A percentile compares a stretch with the other conserved stretches of the same genome.
Evolutionary conservation across 2,888 invertebrate genomes (phyloP).

Genomic region (Nephrotoma guestfalica): DNA sequence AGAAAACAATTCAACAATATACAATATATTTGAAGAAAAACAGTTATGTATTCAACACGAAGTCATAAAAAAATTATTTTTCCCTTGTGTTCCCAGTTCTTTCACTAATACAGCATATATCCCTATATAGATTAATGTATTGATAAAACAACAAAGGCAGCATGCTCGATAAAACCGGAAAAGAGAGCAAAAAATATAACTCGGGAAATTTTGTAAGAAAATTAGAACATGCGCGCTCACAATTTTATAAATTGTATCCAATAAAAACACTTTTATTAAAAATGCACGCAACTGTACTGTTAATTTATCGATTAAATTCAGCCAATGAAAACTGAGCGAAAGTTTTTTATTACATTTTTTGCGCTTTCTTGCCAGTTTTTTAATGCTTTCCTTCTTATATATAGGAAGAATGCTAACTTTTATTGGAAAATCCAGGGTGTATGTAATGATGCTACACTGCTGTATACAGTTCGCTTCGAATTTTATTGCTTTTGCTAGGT

Average conservation of each 20-base stretch:
- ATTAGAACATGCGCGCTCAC: neutral
- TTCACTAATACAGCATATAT: neutral
- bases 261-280: neutral
- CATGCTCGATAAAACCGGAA: neutral
- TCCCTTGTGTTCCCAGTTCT: neutral
- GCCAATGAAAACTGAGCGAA: neutral
- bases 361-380: neutral
- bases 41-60: neutral
- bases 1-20: neutral
- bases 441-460: neutral
- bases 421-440: neutral
- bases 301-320: neutral
- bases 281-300: neutral
- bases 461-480: neutral
- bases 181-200: neutral
- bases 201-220: neutral
- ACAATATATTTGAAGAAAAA: neutral
- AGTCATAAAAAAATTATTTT: neutral
- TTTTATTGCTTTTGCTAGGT: neutral
- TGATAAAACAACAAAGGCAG: neutral
- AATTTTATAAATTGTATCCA: neutral
- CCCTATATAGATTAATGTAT: neutral
- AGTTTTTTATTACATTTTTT: neutral
- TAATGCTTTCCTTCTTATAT: neutral
- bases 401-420: neutral